Percentiles rank a stretch among this genome's conserved stretches.
phyloP scores from a whole-genome alignment of 2,888 invertebrate species.

The Zhuqinia jingwanae region DNA sequence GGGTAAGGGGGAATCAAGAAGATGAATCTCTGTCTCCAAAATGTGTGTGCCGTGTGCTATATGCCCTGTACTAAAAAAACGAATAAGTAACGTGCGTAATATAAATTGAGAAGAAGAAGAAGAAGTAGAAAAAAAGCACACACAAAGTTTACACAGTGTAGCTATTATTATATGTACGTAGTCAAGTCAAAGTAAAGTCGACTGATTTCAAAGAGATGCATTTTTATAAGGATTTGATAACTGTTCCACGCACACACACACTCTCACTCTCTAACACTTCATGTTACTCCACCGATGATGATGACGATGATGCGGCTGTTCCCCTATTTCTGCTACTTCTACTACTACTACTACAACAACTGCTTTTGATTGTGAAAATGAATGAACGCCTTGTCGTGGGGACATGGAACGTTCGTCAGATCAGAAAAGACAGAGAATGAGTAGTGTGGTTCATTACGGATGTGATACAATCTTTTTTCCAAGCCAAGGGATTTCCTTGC shows the following conservation, averaged over 20 bases:
- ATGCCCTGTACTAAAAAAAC: too few species aligned
- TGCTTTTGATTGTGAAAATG: slow-evolving; percentile 50
- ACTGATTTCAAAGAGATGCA: slow-evolving; percentile 49
- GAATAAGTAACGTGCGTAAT: not conserved
- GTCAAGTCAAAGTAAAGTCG: slow-evolving; percentile 7
- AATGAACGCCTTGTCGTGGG: slow-evolving; percentile 66
- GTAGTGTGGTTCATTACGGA: slow-evolving; percentile 68
- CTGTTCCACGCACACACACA: not conserved
- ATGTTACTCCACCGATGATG: not conserved
- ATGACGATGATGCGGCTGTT: not conserved
- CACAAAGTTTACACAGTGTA: slow-evolving; percentile 10
- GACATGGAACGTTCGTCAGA: slow-evolving; percentile 43
- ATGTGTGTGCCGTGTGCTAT: not conserved
- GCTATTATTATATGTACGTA: not conserved
- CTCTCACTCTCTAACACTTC: too few species aligned
- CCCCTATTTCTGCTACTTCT: slow-evolving; percentile 19
- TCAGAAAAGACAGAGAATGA: slow-evolving; percentile 59
- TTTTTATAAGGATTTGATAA: slow-evolving; percentile 64
- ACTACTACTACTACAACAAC: too few species aligned
- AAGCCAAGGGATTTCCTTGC: slow-evolving; percentile 75
- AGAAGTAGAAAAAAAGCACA: not conserved
- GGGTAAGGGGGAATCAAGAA: slow-evolving; percentile 40
- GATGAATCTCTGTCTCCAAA: slow-evolving; percentile 28
- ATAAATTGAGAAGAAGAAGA: not conserved
- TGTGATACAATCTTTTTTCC: slow-evolving; percentile 68